phyloP scores from a whole-genome alignment of 2,888 invertebrate species.

The Cerastis leucographa region DNA sequence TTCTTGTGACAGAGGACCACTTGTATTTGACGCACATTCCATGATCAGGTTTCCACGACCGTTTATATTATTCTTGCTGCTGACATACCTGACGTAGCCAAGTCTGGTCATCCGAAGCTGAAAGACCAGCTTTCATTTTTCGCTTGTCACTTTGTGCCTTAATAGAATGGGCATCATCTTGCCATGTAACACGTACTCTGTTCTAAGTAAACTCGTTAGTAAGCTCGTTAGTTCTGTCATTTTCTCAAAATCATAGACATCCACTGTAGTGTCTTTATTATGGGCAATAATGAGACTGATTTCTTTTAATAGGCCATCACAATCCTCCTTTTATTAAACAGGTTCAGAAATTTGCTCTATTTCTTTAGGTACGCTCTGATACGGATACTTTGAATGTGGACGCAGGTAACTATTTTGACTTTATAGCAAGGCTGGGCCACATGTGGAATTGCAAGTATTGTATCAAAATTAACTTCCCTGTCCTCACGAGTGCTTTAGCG shows the following conservation, averaged over 20 bases:
- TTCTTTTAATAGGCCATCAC: neutral
- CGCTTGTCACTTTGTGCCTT: neutral
- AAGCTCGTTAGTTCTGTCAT: neutral
- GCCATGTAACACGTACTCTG: neutral
- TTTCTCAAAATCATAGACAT: neutral
- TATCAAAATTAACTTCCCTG: neutral
- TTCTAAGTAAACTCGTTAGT: neutral
- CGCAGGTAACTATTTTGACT: neutral
- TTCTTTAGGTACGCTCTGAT: constrained; percentile 9
- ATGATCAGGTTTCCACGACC: neutral
- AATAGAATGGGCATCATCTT: neutral
- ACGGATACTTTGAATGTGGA: neutral
- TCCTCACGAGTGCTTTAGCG: neutral
- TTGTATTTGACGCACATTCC: neutral
- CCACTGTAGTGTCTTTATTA: neutral
- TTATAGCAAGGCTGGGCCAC: neutral
- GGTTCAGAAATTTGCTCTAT: neutral
- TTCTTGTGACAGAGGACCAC: neutral
- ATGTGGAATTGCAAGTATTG: neutral
- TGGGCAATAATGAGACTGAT: neutral
- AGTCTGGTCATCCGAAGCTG: neutral
- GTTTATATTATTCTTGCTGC: neutral
- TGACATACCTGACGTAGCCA: neutral
- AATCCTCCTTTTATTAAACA: neutral
- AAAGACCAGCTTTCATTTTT: too few species aligned